Evolutionary conservation across 2,888 invertebrate genomes (phyloP).

Genomic region (Drosophila birchii): DNA sequence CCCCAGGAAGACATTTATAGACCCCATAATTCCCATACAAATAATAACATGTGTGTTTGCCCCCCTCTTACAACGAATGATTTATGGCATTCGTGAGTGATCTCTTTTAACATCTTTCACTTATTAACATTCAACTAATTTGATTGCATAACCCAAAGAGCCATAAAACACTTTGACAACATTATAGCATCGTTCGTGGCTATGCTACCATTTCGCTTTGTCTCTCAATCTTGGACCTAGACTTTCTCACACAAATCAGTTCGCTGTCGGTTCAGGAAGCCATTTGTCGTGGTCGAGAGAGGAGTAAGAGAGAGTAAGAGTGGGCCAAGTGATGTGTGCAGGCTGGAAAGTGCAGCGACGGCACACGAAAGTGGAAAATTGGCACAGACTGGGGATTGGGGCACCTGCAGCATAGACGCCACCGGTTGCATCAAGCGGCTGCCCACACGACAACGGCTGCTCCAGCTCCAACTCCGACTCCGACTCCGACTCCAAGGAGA

Average conservation of each 20-base stretch:
- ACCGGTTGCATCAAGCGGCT: constrained; percentile 59
- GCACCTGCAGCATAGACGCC: constrained; percentile 62
- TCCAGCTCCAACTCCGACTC: neutral
- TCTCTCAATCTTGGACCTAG: constrained; percentile 33
- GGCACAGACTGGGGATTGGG: constrained; percentile 43
- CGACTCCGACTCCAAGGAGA: constrained; percentile 28
- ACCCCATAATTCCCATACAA: neutral
- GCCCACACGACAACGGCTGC: constrained; percentile 62
- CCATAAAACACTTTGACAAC: constrained; percentile 77
- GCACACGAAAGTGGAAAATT: constrained; percentile 49
- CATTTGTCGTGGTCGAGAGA: constrained; percentile 58
- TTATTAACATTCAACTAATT: constrained; percentile 46
- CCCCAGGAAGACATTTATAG: neutral
- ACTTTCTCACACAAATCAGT: constrained; percentile 78
- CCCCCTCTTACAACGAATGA: constrained; percentile 10
- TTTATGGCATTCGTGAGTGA: constrained; percentile 15
- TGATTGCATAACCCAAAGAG: constrained; percentile 62
- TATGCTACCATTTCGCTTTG: constrained; percentile 36
- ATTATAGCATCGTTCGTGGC: constrained; percentile 62
- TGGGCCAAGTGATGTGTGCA: constrained; percentile 15
- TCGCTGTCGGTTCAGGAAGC: constrained; percentile 67
- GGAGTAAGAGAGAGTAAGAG: constrained; percentile 14
- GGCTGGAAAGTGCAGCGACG: constrained; percentile 17
- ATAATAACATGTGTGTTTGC: neutral
- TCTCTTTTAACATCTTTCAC: constrained; percentile 40